Evolutionary conservation across 2,113 vertebrate genomes (phyloP).

Genomic region (Heterocephalus glaber): DNA sequence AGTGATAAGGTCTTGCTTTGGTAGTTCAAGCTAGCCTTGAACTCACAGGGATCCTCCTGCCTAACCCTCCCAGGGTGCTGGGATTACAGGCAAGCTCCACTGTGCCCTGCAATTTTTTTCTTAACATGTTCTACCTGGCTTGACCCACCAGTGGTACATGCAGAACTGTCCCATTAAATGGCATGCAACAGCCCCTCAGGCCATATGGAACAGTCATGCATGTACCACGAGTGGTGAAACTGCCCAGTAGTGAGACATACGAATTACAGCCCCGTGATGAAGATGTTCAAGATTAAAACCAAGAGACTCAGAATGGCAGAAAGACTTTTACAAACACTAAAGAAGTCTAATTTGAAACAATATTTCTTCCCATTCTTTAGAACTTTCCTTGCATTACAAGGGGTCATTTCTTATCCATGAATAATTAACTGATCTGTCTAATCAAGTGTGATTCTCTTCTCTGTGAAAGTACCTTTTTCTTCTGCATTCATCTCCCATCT

Average conservation of each 20-base stretch:
- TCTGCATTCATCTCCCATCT: not conserved
- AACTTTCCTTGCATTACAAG: not conserved
- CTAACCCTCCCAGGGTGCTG: not conserved
- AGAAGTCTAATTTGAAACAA: not conserved
- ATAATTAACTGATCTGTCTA: not conserved
- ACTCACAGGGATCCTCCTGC: not conserved
- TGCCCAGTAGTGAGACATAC: not conserved
- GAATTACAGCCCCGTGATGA: not conserved
- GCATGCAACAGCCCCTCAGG: not conserved
- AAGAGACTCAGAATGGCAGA: not conserved
- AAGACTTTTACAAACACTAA: not conserved
- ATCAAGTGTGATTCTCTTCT: not conserved
- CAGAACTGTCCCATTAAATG: not conserved
- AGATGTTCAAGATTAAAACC: not conserved
- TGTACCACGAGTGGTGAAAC: not conserved
- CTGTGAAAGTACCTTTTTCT: not conserved
- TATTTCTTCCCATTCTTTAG: not conserved
- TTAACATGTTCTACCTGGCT: not conserved
- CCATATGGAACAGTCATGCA: not conserved
- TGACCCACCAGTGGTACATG: not conserved
- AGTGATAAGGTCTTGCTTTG: not conserved
- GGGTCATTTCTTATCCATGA: not conserved
- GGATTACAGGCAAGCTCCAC: not conserved
- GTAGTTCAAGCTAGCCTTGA: not conserved
- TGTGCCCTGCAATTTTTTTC: not conserved